Base-by-base conservation (phyloP, 2,888 invertebrate genomes). In the Erpobdella octoculata region DNA sequence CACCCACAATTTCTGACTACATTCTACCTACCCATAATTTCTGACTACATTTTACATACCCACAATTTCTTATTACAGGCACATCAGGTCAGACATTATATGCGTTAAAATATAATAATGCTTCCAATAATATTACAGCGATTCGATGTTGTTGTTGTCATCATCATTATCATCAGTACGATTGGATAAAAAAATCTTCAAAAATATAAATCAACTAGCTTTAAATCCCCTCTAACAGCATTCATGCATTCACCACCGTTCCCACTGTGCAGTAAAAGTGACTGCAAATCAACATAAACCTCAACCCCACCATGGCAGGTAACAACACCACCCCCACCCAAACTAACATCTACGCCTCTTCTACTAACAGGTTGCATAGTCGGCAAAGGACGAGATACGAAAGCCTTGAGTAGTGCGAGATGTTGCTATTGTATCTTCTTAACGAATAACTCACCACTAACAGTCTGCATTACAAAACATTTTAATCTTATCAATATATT, bases 361-460 rank as follows among this genome's bases (percentile, higher is more conserved):
- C n/a, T n/a, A 62, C 62, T 62, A n/a, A 62, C 62, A 62, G n/a
- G 9, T n/a, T 62, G 18, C 62, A 62, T n/a, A 62, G 35, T n/a
- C 33, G 31, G 35, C 62, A 62, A n/a, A 62, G 6, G 33, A n/a
- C 35, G n/a, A 62, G 62, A 31, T 62, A 35, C 9, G 62, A 62
- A 1, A 62, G 28, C 31, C n/a, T 35, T n/a, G 62, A 62, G 31
- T 33, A 62, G 35, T 28, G n/a, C 12, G 62, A n/a, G 9, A 62
- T 62, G 62, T 62, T n/a, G 12, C 33, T 18, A 35, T 62, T 62
- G 62, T 62, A 62, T 15, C 62, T 62, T 35, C n/a, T 31, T n/a
- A 62, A 18, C 3, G 62, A 31, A 35, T 62, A 35, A 9, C 31
- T 62, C 28, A 62, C 33, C 33, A 62, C 33, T 31, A 2, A 9